Percentiles rank a stretch among this genome's conserved stretches.
Conservation (phyloP, 2,797 vertebrate genomes). For the Helostoma temminkii region DNA sequence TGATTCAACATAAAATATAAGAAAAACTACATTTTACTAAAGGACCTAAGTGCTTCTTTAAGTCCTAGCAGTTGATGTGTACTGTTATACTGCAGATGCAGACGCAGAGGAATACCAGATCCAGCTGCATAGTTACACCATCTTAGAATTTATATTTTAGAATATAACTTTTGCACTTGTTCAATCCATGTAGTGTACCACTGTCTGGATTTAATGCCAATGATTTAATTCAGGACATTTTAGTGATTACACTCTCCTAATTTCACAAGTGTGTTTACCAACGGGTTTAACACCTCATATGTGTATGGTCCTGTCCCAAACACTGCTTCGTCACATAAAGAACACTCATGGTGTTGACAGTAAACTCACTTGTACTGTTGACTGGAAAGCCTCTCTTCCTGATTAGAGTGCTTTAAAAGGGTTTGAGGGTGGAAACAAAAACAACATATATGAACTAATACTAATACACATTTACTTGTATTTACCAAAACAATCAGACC, state of each 20-base stretch:
- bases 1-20: too few relatives aligned
- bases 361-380: conserved; percentile 73
- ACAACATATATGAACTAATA: conserved; percentile 51
- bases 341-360: conserved; percentile 42
- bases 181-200: too few relatives aligned
- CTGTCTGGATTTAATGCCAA: neutral
- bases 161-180: too few relatives aligned
- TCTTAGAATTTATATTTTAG: too few relatives aligned
- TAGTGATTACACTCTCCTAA: neutral
- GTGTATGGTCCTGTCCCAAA: conserved; percentile 24
- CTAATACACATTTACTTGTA: conserved; percentile 43
- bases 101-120: too few relatives aligned
- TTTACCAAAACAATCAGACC: neutral
- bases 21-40: too few relatives aligned
- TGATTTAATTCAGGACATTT: neutral
- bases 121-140: too few relatives aligned
- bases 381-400: conserved; percentile 67
- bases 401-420: conserved; percentile 70
- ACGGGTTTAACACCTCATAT: conserved; percentile 11
- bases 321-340: conserved; percentile 53
- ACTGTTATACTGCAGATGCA: too few relatives aligned
- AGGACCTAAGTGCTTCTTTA: too few relatives aligned
- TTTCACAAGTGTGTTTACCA: conserved; percentile 40
- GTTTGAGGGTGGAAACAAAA: conserved; percentile 59
- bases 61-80: too few relatives aligned